These are phyloP conservation scores for Emydoidea blandingii DNA, from an alignment of 2,797 vertebrate genomes.

Conservation along the genomic window DNA sequence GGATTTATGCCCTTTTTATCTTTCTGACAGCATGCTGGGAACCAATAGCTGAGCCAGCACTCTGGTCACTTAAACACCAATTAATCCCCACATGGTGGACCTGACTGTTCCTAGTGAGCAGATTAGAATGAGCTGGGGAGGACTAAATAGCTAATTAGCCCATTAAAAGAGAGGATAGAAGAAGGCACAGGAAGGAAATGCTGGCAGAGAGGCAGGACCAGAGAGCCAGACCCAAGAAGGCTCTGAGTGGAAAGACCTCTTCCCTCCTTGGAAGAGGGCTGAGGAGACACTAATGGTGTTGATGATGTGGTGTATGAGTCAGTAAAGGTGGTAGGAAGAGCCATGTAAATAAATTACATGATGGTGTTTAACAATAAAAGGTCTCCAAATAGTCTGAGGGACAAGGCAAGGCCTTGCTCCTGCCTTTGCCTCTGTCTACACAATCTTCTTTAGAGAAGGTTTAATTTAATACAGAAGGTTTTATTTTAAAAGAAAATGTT, in stretches of 20 bases:
- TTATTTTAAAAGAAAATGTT: background rate
- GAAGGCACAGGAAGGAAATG: background rate
- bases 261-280: background rate
- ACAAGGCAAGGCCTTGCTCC: background rate
- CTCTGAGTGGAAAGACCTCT: background rate
- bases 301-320: background rate
- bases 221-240: background rate
- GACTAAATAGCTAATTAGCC: background rate
- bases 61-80: background rate
- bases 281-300: background rate
- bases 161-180: background rate
- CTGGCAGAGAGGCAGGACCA: background rate
- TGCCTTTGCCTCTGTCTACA: background rate
- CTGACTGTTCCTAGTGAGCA: background rate
- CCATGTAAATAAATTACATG: background rate
- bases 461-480: background rate
- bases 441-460: background rate
- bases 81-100: background rate
- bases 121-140: background rate
- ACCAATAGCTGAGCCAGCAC: background rate
- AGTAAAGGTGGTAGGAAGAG: background rate
- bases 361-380: background rate
- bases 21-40: background rate
- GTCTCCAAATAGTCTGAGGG: background rate
- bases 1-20: background rate